A percentile compares a stretch with the other conserved stretches of the same genome.
These are phyloP conservation scores for Melanotaenia trifasciata DNA, from an alignment of 2,797 vertebrate genomes.

Conservation along the genomic window DNA sequence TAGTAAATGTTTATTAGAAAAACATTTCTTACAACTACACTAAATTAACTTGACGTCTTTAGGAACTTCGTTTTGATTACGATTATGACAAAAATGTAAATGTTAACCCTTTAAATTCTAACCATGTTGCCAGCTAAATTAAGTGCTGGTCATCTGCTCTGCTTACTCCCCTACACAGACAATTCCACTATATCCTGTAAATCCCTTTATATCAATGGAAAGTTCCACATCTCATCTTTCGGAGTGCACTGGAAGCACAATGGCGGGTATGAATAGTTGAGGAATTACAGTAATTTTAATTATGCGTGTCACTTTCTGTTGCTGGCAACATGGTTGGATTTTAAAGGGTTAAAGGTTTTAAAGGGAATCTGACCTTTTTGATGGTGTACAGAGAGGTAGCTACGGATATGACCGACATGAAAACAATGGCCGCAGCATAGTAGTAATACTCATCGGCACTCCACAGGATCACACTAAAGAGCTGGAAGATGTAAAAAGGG, in stretches of 20 bases:
- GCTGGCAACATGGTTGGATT: background rate
- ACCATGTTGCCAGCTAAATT: background rate
- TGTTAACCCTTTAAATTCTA: background rate
- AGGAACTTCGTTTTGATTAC: background rate
- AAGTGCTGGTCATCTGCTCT: background rate
- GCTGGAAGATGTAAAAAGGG: constrained; percentile 99
- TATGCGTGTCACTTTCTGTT: background rate
- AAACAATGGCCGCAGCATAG: constrained; percentile 94
- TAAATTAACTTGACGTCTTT: background rate
- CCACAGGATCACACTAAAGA: constrained; percentile 99
- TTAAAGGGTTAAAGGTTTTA: background rate
- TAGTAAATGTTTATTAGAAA: background rate
- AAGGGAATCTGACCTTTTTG: constrained; percentile 89
- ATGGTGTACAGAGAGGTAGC: constrained; percentile 98
- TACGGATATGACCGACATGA: constrained; percentile 97
- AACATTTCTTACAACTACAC: too few relatives aligned
- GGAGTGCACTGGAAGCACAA: background rate
- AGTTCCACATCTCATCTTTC: background rate
- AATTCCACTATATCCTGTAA: background rate
- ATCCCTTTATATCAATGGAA: background rate
- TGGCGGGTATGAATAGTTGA: background rate
- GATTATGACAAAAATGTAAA: background rate
- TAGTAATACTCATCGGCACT: constrained; percentile 96
- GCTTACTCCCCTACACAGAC: background rate
- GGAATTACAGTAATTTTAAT: background rate